phyloP scores from a whole-genome alignment of 2,888 invertebrate species.

The Acanthosoma haemorrhoidale region DNA sequence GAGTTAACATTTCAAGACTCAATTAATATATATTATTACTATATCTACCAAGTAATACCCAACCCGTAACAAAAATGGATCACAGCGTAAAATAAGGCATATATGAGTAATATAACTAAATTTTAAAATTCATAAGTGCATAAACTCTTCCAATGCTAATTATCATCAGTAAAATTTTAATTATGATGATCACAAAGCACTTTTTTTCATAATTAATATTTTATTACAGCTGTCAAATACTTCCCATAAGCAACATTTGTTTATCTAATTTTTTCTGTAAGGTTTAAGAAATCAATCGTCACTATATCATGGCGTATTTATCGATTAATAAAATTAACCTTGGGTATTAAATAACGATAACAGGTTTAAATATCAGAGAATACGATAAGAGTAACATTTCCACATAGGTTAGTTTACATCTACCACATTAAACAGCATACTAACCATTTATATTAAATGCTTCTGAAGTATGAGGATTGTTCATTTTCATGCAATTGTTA shows the following conservation, averaged over 20 bases:
- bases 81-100: too few species aligned
- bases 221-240: background rate
- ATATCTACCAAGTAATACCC: too few species aligned
- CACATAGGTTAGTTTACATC: conserved; percentile 19
- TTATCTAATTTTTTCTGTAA: too few species aligned
- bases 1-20: too few species aligned
- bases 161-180: too few species aligned
- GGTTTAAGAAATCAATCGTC: background rate
- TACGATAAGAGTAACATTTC: background rate
- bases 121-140: too few species aligned
- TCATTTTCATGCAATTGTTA: conserved; percentile 39
- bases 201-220: too few species aligned
- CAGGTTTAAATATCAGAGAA: background rate
- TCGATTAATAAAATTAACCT: background rate
- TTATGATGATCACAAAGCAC: too few species aligned
- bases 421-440: conserved; percentile 19
- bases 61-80: too few species aligned
- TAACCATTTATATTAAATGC: conserved; percentile 42
- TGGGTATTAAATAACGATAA: background rate
- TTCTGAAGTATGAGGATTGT: conserved; percentile 41
- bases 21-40: too few species aligned
- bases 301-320: background rate
- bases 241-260: background rate
- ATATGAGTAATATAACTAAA: too few species aligned
- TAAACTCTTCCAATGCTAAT: too few species aligned